phyloP scores from a whole-genome alignment of 2,113 vertebrate genomes.

The Plestiodon gilberti region DNA sequence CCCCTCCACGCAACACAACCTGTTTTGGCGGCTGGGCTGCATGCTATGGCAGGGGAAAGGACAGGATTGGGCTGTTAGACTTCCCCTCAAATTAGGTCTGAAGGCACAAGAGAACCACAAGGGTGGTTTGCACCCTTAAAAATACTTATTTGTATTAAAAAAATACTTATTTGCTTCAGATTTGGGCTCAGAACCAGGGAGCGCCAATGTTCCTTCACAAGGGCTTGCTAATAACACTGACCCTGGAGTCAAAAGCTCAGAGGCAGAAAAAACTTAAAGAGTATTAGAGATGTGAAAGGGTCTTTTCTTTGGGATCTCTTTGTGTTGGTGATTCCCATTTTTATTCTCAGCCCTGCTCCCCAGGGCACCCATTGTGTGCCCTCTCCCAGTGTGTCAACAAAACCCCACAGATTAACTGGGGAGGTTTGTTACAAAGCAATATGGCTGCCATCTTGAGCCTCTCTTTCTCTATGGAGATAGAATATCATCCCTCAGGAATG shows the following conservation, averaged over 20 bases:
- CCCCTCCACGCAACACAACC: no score
- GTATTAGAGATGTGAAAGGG: no score
- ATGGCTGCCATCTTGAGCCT: fast-evolving
- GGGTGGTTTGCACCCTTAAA: no score
- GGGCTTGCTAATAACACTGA: not conserved
- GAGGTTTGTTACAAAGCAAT: fast-evolving
- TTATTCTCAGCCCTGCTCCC: not conserved
- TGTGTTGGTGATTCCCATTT: no score
- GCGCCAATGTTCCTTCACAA: not conserved
- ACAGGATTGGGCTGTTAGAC: no score
- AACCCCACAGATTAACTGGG: not conserved
- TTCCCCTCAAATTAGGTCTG: no score
- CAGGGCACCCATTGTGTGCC: not conserved
- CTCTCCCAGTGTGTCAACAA: not conserved
- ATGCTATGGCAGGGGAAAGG: no score
- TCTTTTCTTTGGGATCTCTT: no score
- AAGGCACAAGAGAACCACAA: no score
- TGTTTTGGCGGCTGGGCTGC: no score
- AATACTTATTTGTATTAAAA: no score
- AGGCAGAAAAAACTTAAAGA: not conserved
- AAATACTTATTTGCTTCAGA: no score
- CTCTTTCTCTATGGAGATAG: slow-evolving; percentile 25
- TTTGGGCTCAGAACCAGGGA: not conserved
- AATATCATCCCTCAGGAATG: fast-evolving
- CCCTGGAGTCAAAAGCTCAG: not conserved